A percentile compares a stretch with the other conserved stretches of the same genome.
These are phyloP conservation scores for Falco concolor DNA, from an alignment of 2,797 vertebrate species.

Conservation along the genomic window DNA sequence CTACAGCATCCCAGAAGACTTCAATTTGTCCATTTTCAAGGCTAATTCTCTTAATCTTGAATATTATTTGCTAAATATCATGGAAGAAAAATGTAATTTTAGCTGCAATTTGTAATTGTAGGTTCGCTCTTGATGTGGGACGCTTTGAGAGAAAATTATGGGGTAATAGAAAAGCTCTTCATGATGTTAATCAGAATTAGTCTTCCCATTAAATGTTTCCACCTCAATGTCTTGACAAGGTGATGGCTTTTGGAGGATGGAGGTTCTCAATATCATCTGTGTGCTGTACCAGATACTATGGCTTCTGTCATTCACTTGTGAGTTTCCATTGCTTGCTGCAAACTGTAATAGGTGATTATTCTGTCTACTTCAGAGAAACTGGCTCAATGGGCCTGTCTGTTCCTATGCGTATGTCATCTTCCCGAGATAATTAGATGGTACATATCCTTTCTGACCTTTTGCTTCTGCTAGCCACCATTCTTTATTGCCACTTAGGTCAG, in stretches of 20 bases:
- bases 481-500: conserved; percentile 91
- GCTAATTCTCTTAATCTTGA: conserved; percentile 10
- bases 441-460: conserved; percentile 90
- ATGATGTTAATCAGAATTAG: neutral
- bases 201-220: neutral
- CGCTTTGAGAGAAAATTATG: neutral
- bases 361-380: neutral
- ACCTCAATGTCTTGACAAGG: conserved; percentile 2
- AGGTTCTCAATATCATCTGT: conserved; percentile 8
- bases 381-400: neutral
- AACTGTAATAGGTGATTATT: conserved; percentile 2
- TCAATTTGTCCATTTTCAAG: conserved; percentile 12
- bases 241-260: neutral
- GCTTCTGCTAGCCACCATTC: conserved; percentile 97
- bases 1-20: neutral
- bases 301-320: conserved; percentile 46
- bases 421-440: conserved; percentile 94
- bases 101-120: conserved; percentile 16
- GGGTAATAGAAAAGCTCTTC: neutral
- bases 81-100: neutral
- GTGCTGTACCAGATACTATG: neutral
- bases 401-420: conserved; percentile 93
- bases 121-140: neutral
- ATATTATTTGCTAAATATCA: conserved; percentile 14
- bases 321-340: conserved; percentile 21